Evolutionary conservation across 2,888 invertebrate species (phyloP), one percentile per base, ranked within the genome.

Genomic region (Tillus elongatus): DNA sequence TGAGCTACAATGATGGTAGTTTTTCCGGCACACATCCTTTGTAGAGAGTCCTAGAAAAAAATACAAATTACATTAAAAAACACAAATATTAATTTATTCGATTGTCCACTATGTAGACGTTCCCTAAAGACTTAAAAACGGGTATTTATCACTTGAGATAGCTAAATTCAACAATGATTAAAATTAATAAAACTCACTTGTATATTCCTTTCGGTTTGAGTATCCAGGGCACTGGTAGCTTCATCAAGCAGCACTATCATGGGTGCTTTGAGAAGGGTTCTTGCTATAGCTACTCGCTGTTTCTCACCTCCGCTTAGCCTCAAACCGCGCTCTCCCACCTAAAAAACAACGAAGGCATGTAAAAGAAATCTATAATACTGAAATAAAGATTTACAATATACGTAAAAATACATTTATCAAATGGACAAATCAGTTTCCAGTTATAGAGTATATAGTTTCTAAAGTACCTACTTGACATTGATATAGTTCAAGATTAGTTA

Each of bases 251-350:
- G 69, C 6, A 97, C 87, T 42, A 96, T 82, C 24, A 79, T 75
- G 0, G 96, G 96, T 2, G 88, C 75, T 63, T 97, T 97, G 13
- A 98, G 72, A 13, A 98, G 73, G 0, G 96, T 96, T 44, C 97
- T 71, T 0, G 97, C 97, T 45, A 97, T 97, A 1, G 96, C 97
- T 39, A 97, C 90, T 47, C 96, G 73, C 63, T 98, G 97, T 57
- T 98, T 97, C 62, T 97, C 97, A 2, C 97, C 97, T 2, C 97
- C 97, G 60, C 95, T 95, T 41, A 97, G 69, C 44, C 93, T 81
- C 39, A 97, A 67, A 3, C 97, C 97, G 57, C 97, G 72, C 66
- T 97, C 97, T 3, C 97, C 97, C 12, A 97, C 89, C 78, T 84
- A 43, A 2, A 44, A 36, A n/a, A n/a, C n/a, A n/a, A n/a, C n/a